Percentiles rank a stretch among this genome's conserved stretches.
These are phyloP conservation scores for Apotomis betuletana DNA, from an alignment of 2,888 invertebrate genomes.

Conservation along the genomic window DNA sequence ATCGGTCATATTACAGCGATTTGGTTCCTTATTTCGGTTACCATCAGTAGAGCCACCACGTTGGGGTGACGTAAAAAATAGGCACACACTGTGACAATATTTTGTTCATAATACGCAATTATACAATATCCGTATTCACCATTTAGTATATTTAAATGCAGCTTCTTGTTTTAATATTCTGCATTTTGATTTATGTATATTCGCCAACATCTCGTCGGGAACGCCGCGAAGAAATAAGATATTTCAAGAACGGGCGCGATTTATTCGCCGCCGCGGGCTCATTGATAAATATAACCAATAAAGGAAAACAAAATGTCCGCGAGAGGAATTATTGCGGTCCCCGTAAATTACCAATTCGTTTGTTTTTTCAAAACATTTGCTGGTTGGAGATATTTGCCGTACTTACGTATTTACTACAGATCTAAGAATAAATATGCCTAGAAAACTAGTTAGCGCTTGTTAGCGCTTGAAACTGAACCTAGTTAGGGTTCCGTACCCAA, in stretches of 20 bases:
- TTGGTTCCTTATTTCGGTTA: too few species aligned
- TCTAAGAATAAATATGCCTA: too few species aligned
- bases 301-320: slow-evolving; percentile 76
- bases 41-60: too few species aligned
- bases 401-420: too few species aligned
- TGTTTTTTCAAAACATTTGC: slow-evolving; percentile 52
- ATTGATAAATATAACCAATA: slow-evolving; percentile 77
- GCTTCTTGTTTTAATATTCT: slow-evolving; percentile 22
- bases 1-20: too few species aligned
- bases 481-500: too few species aligned
- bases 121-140: neutral
- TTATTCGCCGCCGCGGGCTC: slow-evolving; percentile 65
- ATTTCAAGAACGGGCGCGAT: slow-evolving; percentile 58
- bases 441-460: too few species aligned
- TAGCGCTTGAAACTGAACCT: too few species aligned
- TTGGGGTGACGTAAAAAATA: too few species aligned
- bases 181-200: slow-evolving; percentile 32
- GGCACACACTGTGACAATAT: too few species aligned
- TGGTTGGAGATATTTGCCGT: slow-evolving; percentile 17
- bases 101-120: neutral
- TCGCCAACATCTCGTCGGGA: slow-evolving; percentile 31
- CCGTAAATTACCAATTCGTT: slow-evolving; percentile 61
- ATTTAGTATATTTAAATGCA: slow-evolving; percentile 12
- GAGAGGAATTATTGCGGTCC: slow-evolving; percentile 68
- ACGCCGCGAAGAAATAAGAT: slow-evolving; percentile 36